These are phyloP conservation scores for Ormia ochracea DNA, from an alignment of 2,888 invertebrate genomes.

Conservation along the genomic window DNA sequence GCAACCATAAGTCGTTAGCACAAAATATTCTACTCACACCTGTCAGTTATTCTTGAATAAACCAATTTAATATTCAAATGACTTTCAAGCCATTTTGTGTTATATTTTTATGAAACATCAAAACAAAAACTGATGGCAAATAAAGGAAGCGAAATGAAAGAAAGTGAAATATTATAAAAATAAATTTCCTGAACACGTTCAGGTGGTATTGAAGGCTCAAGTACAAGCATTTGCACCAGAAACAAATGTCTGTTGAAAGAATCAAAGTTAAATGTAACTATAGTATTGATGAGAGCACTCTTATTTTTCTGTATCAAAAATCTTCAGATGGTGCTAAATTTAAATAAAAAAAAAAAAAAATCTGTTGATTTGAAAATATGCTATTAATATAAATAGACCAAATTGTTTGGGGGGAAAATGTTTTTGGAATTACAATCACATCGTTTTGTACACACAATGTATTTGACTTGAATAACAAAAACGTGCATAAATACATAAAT, in stretches of 20 bases:
- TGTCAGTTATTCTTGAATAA: not conserved
- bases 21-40: slow-evolving; percentile 3
- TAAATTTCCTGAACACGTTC: slow-evolving; percentile 22
- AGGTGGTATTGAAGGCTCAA: slow-evolving; percentile 6
- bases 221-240: not conserved
- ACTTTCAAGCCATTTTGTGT: slow-evolving; percentile 19
- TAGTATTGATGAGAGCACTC: not conserved
- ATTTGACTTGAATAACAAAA: no score
- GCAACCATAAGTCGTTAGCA: not conserved
- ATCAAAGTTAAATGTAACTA: not conserved
- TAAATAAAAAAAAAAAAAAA: no score
- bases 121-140: slow-evolving; percentile 9
- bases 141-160: not conserved
- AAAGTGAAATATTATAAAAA: not conserved
- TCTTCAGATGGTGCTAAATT: no score
- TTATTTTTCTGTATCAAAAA: not conserved
- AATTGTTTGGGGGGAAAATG: no score
- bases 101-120: slow-evolving; percentile 17
- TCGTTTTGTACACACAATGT: no score
- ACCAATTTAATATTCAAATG: slow-evolving; percentile 42
- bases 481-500: no score
- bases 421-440: no score
- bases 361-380: no score
- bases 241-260: slow-evolving; percentile 17
- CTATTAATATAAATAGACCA: no score